These are phyloP conservation scores for Spheniscus mendiculus DNA, from an alignment of 2,113 vertebrate species.

Conservation along the genomic window DNA sequence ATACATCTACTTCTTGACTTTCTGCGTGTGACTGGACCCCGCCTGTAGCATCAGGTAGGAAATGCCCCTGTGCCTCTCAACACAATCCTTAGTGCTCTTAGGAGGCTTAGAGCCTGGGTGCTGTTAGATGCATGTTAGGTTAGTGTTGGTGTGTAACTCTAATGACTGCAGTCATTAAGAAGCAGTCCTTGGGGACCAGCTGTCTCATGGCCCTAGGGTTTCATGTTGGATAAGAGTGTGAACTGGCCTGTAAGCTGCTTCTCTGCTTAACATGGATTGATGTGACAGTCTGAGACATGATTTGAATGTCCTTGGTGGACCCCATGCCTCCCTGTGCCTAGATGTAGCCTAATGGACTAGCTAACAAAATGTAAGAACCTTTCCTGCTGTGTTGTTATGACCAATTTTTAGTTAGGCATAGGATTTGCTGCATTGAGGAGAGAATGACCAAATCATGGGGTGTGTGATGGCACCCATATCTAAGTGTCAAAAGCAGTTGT, in stretches of 20 bases:
- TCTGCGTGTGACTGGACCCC: constrained; percentile 64
- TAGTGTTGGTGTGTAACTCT: background rate
- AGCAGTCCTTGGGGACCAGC: background rate
- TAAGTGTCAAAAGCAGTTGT: background rate
- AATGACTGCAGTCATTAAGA: background rate
- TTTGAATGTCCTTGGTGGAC: background rate
- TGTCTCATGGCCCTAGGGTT: background rate
- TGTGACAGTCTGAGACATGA: background rate
- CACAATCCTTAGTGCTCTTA: background rate
- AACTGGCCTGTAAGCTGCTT: background rate
- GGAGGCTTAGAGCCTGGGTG: background rate
- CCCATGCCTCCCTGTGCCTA: background rate
- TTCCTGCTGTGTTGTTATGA: background rate
- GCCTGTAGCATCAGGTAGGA: constrained; percentile 78
- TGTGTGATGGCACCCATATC: background rate
- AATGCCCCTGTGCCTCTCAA: background rate
- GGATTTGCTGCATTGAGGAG: background rate
- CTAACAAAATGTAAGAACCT: background rate
- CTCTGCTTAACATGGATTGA: background rate
- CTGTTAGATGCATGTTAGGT: background rate
- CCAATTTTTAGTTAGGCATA: background rate
- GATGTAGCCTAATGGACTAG: background rate
- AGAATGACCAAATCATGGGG: background rate
- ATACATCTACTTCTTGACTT: constrained; percentile 39
- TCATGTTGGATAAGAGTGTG: background rate